Evolutionary conservation across 2,797 vertebrate species (phyloP).

Genomic region (Darevskia mixta): DNA sequence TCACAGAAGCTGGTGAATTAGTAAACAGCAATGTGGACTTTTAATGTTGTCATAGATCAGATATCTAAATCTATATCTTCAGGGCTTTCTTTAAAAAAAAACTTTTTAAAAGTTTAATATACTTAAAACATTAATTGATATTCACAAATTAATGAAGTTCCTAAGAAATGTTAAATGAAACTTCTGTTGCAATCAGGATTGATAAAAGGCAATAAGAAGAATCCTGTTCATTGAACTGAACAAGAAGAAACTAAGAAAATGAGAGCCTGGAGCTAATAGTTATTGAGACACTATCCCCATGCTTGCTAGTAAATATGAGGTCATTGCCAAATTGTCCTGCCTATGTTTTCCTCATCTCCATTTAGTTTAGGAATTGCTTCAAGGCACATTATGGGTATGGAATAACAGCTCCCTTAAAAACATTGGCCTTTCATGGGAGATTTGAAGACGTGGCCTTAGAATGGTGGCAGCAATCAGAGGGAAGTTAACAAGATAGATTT

Average conservation of each 20-base stretch:
- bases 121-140: conserved; percentile 48
- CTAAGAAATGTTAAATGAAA: conserved; percentile 30
- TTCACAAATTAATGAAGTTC: conserved; percentile 34
- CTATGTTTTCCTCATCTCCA: conserved; percentile 21
- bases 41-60: conserved; percentile 21
- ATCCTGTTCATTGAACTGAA: conserved; percentile 58
- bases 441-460: neutral
- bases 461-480: neutral
- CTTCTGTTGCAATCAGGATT: conserved; percentile 43
- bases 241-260: conserved; percentile 27
- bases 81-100: neutral
- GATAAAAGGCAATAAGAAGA: conserved; percentile 43
- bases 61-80: conserved; percentile 12
- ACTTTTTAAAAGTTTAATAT: conserved; percentile 22
- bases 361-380: conserved; percentile 26
- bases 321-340: neutral
- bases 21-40: conserved; percentile 49
- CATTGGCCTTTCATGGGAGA: neutral
- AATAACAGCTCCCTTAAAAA: neutral
- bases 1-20: conserved; percentile 38
- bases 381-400: neutral
- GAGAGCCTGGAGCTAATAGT: conserved; percentile 16
- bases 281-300: conserved; percentile 18
- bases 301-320: neutral
- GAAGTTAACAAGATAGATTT: neutral